phyloP scores from a whole-genome alignment of 2,888 invertebrate genomes.

The Cephus pygmeus region DNA sequence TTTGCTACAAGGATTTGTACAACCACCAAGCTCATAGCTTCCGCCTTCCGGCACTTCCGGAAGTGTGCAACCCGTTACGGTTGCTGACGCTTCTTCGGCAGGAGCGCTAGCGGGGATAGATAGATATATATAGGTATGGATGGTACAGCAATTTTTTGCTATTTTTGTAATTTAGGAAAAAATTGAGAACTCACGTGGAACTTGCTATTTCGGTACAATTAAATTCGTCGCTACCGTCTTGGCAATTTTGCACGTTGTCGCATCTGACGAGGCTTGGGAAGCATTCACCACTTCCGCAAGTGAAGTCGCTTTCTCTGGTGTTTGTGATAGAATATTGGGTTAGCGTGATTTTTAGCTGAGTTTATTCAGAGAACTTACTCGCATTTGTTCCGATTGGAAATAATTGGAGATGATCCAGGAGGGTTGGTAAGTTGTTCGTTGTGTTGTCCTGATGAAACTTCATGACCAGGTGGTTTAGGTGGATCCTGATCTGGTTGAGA shows the following conservation, averaged over 20 bases:
- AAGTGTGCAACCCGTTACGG: conserved; percentile 32
- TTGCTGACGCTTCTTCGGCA: not conserved
- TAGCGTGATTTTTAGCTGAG: not conserved
- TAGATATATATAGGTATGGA: not conserved
- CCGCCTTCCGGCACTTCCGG: conserved; percentile 40
- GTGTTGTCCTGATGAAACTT: not conserved
- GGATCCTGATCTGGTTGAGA: too few species aligned
- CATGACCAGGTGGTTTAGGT: not conserved
- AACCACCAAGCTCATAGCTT: conserved; percentile 38
- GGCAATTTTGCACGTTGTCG: conserved; percentile 32
- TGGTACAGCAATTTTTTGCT: not conserved
- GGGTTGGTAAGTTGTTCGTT: not conserved
- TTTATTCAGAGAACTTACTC: not conserved
- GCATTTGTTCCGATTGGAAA: not conserved
- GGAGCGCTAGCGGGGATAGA: not conserved
- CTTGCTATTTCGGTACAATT: conserved; percentile 10
- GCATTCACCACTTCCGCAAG: conserved; percentile 35
- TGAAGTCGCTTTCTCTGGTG: conserved; percentile 32
- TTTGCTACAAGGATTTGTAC: conserved; percentile 36
- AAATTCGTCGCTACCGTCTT: conserved; percentile 34
- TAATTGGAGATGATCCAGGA: not conserved
- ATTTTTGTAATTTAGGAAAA: not conserved
- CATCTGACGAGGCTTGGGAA: conserved; percentile 30
- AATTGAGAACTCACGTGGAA: not conserved
- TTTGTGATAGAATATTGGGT: not conserved